Evolutionary conservation across 2,797 vertebrate species (phyloP), one percentile per base, ranked within the genome.

Genomic region (Brachyalestes nurse): DNA sequence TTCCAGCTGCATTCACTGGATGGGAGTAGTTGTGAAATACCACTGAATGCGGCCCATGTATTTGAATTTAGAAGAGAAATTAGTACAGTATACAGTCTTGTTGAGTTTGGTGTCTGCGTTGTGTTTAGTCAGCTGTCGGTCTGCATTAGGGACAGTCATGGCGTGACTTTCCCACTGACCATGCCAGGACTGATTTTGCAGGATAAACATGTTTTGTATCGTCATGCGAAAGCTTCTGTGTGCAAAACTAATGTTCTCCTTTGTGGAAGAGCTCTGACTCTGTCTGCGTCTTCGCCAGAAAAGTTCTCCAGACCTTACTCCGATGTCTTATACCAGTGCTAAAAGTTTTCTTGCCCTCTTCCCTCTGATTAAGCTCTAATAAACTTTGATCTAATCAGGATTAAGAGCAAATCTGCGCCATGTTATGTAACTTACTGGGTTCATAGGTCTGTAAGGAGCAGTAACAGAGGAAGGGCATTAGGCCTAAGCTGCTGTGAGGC

Each of bases 391-490:
- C 66, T 88, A 87, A 88, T 88, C 87, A 83, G 73, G 73, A 49
- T 80, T 86, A 60, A 86, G 79, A 87, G 53, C 66, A 82, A 80
- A 83, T 73, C 66, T 85, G 80, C 23, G 14, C 75, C 57, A 21
- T 79, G 14, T 90, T 91, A 83, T 80, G 65, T 87, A 90, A 91
- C 71, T 25, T 55, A 67, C 72, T 74, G 23, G 55, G 74, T 83
- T 40, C 79, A 75, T 58, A 84, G 45, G 74, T 19, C 28, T 61
- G 49, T 55, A 51, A 71, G 74, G 45, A 65, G 40, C 25, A 16
- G 12, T 19, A 49, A 60, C 42, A 38, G 19, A 70, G 71, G 76
- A 85, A 81, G 72, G 64, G 77, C 21, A 70, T 61, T 83, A 61
- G 42, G 23, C 62, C 16, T 71, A 84, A 85, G 67, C 73, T 72